Evolutionary conservation across 2,113 vertebrate genomes (phyloP), one percentile per base, ranked within the genome.

Genomic region (Vanacampus margaritifer): DNA sequence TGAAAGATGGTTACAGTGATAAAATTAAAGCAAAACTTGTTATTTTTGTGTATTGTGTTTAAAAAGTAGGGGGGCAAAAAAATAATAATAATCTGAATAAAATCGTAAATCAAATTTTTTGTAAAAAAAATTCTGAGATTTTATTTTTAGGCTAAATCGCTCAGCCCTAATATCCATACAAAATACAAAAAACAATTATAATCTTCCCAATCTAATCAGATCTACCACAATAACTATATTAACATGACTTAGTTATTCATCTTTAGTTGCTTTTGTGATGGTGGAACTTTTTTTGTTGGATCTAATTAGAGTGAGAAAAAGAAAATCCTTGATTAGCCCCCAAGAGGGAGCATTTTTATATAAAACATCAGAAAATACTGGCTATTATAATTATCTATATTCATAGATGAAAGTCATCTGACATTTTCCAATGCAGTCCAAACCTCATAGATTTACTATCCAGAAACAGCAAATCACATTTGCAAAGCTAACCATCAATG

Each of bases 401-500:
- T 67, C 10, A 5, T 24, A 32, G 13, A 0, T 21, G 7, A 66
- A 71, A 16, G 24, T 56, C 4, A n/a, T 45, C 32, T 32, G 3
- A 24, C 43, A 23, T 69, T 65, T 72, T 70, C 54, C 0, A 1
- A 21, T 2, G 13, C 21, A n/a, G 3, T 26, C 48, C 62, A 62
- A 62, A 67, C 48, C 16, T 17, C 14, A 48, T 48, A 48, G 48
- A 19, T 65, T 60, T 1, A 41, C 65, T 60, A 35, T 26, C 53
- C 39, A 17, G 23, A 54, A 65, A 0, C 17, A 43, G 21, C 28
- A 19, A 50, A 53, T 48, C 16, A 65, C 45, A 50, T 51, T 50
- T 65, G 19, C 19, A 50, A 51, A 65, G 11, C 45, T 36, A 65
- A 36, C 45, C 19, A n/a, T 65, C 45, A 65, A 36, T 65, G 39